Evolutionary conservation across 2,797 vertebrate genomes (phyloP).

Genomic region (Rhodeus uyekii): DNA sequence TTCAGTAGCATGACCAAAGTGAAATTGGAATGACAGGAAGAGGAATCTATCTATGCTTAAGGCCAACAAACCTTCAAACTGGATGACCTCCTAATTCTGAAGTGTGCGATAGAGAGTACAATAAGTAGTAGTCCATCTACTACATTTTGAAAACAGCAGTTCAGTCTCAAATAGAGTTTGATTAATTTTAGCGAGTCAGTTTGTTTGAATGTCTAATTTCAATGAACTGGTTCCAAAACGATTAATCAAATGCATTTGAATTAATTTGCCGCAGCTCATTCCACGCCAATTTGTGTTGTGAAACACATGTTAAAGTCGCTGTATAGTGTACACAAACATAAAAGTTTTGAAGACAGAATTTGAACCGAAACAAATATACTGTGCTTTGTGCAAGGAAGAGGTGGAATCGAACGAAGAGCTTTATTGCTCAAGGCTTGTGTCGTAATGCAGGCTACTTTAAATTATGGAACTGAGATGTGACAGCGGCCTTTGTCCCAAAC

Average conservation of each 20-base stretch:
- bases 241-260: neutral
- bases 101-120: no score
- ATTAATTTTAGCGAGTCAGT: neutral
- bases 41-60: neutral
- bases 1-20: neutral
- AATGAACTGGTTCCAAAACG: neutral
- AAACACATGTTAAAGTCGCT: neutral
- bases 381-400: neutral
- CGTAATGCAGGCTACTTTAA: slow-evolving; percentile 57
- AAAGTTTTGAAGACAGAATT: neutral
- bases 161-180: neutral
- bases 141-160: no score
- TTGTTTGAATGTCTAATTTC: neutral
- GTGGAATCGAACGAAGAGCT: neutral
- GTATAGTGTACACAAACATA: neutral
- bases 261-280: neutral
- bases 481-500: slow-evolving; percentile 45
- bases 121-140: no score
- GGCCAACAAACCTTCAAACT: neutral
- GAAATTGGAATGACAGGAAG: neutral
- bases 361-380: neutral
- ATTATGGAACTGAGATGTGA: slow-evolving; percentile 56
- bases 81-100: no score
- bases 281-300: neutral
- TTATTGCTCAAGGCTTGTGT: slow-evolving; percentile 53